A percentile compares a stretch with the other conserved stretches of the same genome.
These are phyloP conservation scores for Patella depressa DNA, from an alignment of 2,888 invertebrate genomes.

Conservation along the genomic window DNA sequence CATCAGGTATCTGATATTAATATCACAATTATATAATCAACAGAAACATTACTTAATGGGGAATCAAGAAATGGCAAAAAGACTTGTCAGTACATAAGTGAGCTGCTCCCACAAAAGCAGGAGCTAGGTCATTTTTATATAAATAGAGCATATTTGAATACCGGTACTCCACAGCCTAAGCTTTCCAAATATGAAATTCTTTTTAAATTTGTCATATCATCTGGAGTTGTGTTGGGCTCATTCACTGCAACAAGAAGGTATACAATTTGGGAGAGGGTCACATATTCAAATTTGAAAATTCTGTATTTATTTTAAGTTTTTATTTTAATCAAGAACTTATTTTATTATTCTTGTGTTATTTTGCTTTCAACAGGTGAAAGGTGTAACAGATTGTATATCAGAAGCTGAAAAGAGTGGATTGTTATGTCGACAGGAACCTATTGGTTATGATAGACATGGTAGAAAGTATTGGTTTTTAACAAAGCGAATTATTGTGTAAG, in stretches of 20 bases:
- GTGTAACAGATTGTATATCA: slow-evolving; percentile 93
- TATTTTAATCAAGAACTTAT: background rate
- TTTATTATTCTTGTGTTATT: background rate
- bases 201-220: too few species aligned
- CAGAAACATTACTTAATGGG: too few species aligned
- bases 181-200: too few species aligned
- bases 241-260: too few species aligned
- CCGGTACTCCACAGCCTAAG: too few species aligned
- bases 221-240: too few species aligned
- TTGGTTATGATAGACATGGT: slow-evolving; percentile 96
- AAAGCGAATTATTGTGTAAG: slow-evolving; percentile 93
- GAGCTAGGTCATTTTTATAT: too few species aligned
- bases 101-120: too few species aligned
- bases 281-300: background rate
- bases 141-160: too few species aligned
- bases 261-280: background rate
- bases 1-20: slow-evolving; percentile 78
- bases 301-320: background rate
- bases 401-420: slow-evolving; percentile 92
- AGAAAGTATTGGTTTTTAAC: slow-evolving; percentile 97
- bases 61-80: too few species aligned
- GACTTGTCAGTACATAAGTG: too few species aligned
- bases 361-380: slow-evolving; percentile 76
- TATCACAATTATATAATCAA: too few species aligned
- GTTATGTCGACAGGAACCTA: slow-evolving; percentile 90